Evolutionary conservation across 1,140 invertebrate genomes (phyloP), one percentile per base, ranked within the genome.

Genomic region (Pseudomyrmex flavicornis): DNA sequence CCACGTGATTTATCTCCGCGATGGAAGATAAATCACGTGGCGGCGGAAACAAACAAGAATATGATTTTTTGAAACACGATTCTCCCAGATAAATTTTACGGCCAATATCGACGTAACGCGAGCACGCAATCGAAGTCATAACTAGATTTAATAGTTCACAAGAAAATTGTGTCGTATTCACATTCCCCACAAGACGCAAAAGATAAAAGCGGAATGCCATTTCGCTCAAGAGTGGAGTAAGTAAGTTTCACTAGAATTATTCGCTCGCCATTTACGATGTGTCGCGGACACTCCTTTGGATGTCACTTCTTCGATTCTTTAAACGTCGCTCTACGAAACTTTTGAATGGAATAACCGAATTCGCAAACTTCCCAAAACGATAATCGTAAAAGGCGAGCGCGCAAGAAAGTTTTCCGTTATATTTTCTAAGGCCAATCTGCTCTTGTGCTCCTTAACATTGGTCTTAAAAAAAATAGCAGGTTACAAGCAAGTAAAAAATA

Each of bases 91-190:
- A 86, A 86, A 75, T 76, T 86, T 86, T 86, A 87, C 22, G 86
- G 68, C 0, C 4, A 22, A 65, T 70, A 73, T 86, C 74, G 75
- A 74, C 48, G 58, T 59, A 54, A 5, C 35, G 13, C 46, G 62
- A 48, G 58, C 44, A 2, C 17, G 17, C 65, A 26, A 69, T 35
- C 59, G 68, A 70, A 35, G 56, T 83, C 61, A 56, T 77, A 86
- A 86, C 72, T 46, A 48, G 52, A 50, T 87, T 87, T 86, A 86
- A 86, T 86, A 86, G 85, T 48, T 86, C 86, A 68, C 56, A 76
- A 86, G 84, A 15, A 68, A 68, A 26, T n/a, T 13, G 15, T 66
- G 35, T 52, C 54, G 65, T 17, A 80, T 80, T 56, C 76, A 54
- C 76, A 59, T 80, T 72, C 50, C 58, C 44, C 75, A 76, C 15